These are phyloP conservation scores for Bugula neritina DNA, from an alignment of 2,888 invertebrate genomes.

Conservation along the genomic window DNA sequence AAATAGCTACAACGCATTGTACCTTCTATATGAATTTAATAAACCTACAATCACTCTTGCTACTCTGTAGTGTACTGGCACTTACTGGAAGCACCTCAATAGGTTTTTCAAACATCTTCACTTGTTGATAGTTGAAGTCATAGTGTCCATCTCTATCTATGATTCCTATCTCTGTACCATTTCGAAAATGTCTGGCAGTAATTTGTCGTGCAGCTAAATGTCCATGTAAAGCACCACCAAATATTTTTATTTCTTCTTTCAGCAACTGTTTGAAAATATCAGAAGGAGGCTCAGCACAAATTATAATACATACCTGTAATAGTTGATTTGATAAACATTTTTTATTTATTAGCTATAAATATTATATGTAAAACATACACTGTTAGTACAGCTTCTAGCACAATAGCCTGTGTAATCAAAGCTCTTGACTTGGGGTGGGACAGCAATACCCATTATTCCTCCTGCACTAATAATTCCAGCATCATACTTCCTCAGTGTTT, in stretches of 20 bases:
- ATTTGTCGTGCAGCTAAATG: conserved; percentile 29
- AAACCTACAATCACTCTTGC: too few relatives aligned
- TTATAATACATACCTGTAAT: background rate
- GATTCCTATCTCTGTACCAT: conserved; percentile 36
- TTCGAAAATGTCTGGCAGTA: conserved; percentile 34
- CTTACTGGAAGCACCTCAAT: background rate
- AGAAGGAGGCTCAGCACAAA: background rate
- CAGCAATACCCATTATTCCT: background rate
- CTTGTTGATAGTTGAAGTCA: conserved; percentile 34
- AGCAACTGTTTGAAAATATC: background rate
- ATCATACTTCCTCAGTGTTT: conserved; percentile 25
- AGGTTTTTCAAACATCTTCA: background rate
- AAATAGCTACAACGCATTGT: too few relatives aligned
- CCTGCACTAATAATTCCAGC: conserved; percentile 28
- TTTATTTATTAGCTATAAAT: too few relatives aligned
- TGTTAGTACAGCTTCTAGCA: conserved; percentile 67
- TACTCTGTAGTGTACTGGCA: too few relatives aligned
- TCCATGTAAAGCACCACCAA: background rate
- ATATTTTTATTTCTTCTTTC: background rate
- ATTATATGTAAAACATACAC: too few relatives aligned
- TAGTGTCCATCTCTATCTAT: conserved; percentile 35
- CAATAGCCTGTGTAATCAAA: conserved; percentile 2
- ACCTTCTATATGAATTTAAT: too few relatives aligned
- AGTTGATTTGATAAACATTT: too few relatives aligned
- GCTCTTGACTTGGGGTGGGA: conserved; percentile 58